Conservation (phyloP, 2,797 vertebrate species). For the Myripristis jacobus region DNA sequence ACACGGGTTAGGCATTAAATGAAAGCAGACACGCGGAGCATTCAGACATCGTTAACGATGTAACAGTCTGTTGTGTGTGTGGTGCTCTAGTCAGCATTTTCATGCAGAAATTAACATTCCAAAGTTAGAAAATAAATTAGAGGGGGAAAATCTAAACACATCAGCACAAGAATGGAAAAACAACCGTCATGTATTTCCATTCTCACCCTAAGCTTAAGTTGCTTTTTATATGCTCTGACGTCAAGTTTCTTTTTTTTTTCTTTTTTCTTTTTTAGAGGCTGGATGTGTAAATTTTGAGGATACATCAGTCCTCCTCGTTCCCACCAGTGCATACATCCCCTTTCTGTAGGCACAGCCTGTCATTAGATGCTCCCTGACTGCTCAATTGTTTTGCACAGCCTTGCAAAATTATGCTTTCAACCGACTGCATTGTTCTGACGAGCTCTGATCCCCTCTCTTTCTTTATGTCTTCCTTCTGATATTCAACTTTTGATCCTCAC, state of each 20-base stretch:
- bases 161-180: conserved; percentile 5
- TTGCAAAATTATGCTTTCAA: conserved; percentile 2
- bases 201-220: conserved; percentile 10
- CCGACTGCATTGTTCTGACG: background rate
- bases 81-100: conserved; percentile 31
- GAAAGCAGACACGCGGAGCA: background rate
- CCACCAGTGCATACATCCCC: background rate
- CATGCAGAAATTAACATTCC: background rate
- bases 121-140: conserved; percentile 10
- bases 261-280: no score
- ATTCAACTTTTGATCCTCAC: conserved; percentile 14
- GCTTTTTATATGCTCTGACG: conserved; percentile 54
- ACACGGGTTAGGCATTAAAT: conserved; percentile 17
- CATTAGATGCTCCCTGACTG: background rate
- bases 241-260: no score
- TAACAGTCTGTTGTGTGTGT: background rate
- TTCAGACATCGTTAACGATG: conserved; percentile 23
- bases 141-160: conserved; percentile 22
- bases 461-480: conserved; percentile 1
- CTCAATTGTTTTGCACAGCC: conserved; percentile 10
- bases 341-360: conserved; percentile 13
- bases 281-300: no score
- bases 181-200: conserved; percentile 16
- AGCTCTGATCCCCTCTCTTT: background rate
- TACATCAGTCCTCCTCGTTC: background rate